Evolutionary conservation across 2,888 invertebrate species (phyloP), one percentile per base, ranked within the genome.

Genomic region (Venusia cambrica): DNA sequence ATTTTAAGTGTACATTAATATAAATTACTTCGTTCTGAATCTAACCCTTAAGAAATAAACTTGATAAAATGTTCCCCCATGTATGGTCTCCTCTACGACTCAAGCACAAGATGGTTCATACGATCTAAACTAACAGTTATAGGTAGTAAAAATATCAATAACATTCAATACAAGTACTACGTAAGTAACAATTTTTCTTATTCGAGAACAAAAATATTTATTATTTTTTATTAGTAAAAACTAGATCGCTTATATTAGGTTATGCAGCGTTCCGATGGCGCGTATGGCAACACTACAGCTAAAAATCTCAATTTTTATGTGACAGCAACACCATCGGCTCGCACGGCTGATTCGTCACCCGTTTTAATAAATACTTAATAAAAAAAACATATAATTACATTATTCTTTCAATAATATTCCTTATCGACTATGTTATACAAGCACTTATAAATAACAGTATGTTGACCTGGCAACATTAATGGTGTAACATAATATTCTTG

Each of bases 21-120:
- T 79, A 81, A 79, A 81, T 77, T 73, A 77, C 71, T 64, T 77
- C 69, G 84, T 81, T 74, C 75, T 66, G 72, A 83, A 84, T 83
- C 81, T 83, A 83, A 69, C 67, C 60, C 73, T 77, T 81, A 83
- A 75, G 74, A 73, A 73, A 64, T 74, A 78, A 78, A 77, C 71
- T 64, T 78, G 73, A 72, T 58, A 73, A 74, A 79, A 72, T 85
- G 84, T 72, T 84, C 85, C 84, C 85, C 74, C 67, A 65, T 54
- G 17, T 47, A 54, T 74, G 77, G 77, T 77, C 76, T 45, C 53
- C 55, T 64, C 70, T 56, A 54, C 56, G 38, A 50, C 31, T 18
- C 51, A 62, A 58, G 71, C 75, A 67, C 16, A 71, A 64, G 81
- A 62, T 84, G 81, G 75, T 76, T 67, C 38, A 55, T 60, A 72